Conservation (phyloP, 2,888 invertebrate species). For the Neelides folsomi region DNA sequence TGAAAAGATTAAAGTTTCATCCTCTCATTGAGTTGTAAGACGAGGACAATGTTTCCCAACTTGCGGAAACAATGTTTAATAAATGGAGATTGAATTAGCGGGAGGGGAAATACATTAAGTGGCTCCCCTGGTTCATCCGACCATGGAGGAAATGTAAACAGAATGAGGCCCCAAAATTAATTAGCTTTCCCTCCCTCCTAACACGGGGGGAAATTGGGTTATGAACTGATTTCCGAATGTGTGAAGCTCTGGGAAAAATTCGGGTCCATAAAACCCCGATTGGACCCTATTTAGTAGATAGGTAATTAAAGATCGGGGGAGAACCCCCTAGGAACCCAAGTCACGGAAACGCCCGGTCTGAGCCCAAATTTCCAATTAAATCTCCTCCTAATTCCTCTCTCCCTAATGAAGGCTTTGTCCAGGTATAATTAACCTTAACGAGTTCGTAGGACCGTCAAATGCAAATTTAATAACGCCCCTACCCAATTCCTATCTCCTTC, state of each 20-base stretch:
- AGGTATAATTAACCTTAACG: conserved; percentile 19
- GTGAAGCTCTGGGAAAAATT: too few species aligned
- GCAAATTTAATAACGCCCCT: conserved; percentile 15
- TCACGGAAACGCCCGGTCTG: conserved; percentile 4
- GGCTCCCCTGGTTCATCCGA: conserved; percentile 1
- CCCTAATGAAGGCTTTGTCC: conserved; percentile 20
- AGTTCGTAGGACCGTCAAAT: conserved; percentile 14
- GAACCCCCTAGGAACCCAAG: not conserved
- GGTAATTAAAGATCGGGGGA: conserved; percentile 15
- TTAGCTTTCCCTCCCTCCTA: too few species aligned
- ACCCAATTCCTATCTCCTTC: not conserved
- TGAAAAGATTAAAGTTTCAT: conserved; percentile 25
- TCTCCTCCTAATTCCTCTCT: conserved; percentile 19
- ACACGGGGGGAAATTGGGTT: too few species aligned
- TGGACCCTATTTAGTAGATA: conserved; percentile 15
- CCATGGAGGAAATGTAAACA: too few species aligned
- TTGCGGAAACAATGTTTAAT: conserved; percentile 3
- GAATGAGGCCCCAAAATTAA: too few species aligned
- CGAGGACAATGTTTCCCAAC: conserved; percentile 3
- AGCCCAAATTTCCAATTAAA: conserved; percentile 20
- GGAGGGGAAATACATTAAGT: not conserved
- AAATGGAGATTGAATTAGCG: not conserved
- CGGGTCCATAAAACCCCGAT: too few species aligned
- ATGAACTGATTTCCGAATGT: too few species aligned
- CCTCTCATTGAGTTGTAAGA: conserved; percentile 5